phyloP scores from a whole-genome alignment of 2,113 vertebrate genomes.

The Sinocyclocheilus anshuiensis region DNA sequence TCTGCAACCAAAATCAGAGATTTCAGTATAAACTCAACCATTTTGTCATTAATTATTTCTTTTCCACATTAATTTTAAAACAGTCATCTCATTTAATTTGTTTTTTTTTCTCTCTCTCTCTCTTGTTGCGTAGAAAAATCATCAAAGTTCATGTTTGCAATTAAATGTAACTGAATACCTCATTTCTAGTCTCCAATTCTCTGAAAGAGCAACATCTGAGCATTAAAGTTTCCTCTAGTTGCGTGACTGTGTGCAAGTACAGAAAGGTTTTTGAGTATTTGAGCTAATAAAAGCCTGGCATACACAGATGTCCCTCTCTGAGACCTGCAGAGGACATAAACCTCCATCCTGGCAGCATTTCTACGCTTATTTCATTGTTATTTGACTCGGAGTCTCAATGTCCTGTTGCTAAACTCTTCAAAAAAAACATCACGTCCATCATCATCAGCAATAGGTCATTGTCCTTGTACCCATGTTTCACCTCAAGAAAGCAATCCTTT shows the following conservation, averaged over 20 bases:
- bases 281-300: not conserved
- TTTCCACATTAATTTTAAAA: not conserved
- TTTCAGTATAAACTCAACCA: too few species aligned
- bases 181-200: not conserved
- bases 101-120: too few species aligned
- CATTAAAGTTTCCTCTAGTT: not conserved
- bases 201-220: not conserved
- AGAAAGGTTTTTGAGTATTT: not conserved
- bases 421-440: not conserved
- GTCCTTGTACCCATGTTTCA: not conserved
- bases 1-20: too few species aligned
- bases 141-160: not conserved
- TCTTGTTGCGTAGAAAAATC: too few species aligned
- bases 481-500: not conserved
- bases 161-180: not conserved
- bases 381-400: not conserved
- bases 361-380: not conserved
- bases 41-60: too few species aligned
- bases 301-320: slow-evolving; percentile 6
- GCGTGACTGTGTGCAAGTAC: not conserved
- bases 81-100: too few species aligned
- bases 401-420: not conserved
- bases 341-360: not conserved
- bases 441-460: not conserved
- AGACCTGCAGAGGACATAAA: not conserved